These are phyloP conservation scores for Falco novaeseelandiae DNA, from an alignment of 2,797 vertebrate genomes.

Conservation along the genomic window DNA sequence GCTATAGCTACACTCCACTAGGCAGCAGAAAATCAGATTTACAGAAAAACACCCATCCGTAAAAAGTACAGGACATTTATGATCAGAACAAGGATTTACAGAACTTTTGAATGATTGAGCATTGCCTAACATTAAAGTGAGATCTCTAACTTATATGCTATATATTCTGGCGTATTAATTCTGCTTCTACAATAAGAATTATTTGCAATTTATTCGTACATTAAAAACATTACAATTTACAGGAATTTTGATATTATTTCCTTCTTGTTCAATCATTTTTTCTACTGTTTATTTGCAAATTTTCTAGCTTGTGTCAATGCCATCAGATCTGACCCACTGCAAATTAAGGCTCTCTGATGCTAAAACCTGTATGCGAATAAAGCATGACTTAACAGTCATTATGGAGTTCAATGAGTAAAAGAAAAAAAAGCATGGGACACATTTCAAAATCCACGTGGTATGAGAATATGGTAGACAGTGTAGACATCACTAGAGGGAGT, in stretches of 20 bases:
- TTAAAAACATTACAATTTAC: neutral
- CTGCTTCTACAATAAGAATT: neutral
- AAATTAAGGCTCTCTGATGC: neutral
- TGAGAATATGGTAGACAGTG: neutral
- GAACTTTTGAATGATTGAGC: neutral
- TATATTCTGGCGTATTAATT: neutral
- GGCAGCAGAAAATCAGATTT: slow-evolving; percentile 53
- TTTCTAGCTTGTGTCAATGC: neutral
- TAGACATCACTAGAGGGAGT: slow-evolving; percentile 61
- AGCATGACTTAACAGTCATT: neutral
- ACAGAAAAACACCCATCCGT: neutral
- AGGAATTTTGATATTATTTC: neutral
- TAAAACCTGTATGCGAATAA: neutral
- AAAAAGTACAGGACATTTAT: neutral
- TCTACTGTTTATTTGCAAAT: neutral
- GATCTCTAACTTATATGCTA: neutral
- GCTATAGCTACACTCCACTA: slow-evolving; percentile 2
- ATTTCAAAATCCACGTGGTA: neutral
- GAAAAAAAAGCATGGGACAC: neutral
- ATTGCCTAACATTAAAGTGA: neutral
- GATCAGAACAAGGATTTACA: neutral
- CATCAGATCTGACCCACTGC: neutral
- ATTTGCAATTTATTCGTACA: neutral
- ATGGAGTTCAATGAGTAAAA: neutral
- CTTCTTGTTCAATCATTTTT: neutral